Base-by-base conservation (phyloP, 2,113 vertebrate genomes). In the Cygnus buccinator region DNA sequence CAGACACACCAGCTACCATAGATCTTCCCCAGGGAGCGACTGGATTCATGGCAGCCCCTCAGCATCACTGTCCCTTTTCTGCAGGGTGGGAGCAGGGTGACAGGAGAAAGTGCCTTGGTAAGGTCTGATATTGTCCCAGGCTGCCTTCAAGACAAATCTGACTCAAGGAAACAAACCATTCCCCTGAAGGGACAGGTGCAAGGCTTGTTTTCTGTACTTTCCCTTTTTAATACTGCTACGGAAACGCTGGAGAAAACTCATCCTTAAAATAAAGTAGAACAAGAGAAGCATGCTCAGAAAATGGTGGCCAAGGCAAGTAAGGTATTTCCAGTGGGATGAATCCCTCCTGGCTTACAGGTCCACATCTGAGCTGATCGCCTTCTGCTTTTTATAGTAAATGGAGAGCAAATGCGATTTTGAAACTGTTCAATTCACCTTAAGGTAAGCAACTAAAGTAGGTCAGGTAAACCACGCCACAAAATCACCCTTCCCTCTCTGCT, bases 1-100 rank as follows among this genome's bases (percentile, higher is more conserved):
- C 1, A 0, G 54, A 21, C 4, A 3, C 31, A 54, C 10, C 26
- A 63, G 68, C 48, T 44, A 2, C n/a, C 3, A 23, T 3, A 0
- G 37, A 20, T 7, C 44, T 31, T 22, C 25, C 23, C n/a, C 17
- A 4, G 46, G 20, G 46, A 9, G 37, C 73, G 39, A 4, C 18
- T 0, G 9, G 22, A 59, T n/a, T 10, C 37, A 19, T 52, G 29
- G 91, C 29, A 68, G 4, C 23, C 43, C 46, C 62, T 35, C 80
- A 43, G 4, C 39, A 6, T 4, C 9, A 6, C 39, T 11, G 61
- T 35, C 44, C 43, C 58, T 44, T 20, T 65, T 2, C 55, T 70
- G 59, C 77, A 58, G 59, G 8, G 59, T 13, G 25, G 29, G 55
- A 86, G 58, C 46, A 37, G 37, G 37, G 33, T 35, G 4, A 35